A percentile compares a stretch with the other conserved stretches of the same genome.
Evolutionary conservation across 2,888 invertebrate genomes (phyloP).

Genomic region (Leptopilina syphax): DNA sequence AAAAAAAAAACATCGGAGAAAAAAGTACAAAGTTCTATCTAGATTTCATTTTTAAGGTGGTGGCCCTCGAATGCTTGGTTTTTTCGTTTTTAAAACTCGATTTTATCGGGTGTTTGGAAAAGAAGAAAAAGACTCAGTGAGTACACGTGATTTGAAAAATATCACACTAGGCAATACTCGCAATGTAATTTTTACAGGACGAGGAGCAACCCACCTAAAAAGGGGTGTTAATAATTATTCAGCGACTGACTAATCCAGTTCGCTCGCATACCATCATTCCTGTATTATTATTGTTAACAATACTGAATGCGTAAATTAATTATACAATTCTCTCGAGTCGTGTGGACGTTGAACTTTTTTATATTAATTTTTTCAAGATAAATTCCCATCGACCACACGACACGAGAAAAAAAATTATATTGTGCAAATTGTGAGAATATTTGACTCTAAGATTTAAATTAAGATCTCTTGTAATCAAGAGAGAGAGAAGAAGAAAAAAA

Average conservation of each 20-base stretch:
- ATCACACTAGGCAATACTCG: constrained; percentile 54
- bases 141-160: constrained; percentile 47
- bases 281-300: constrained; percentile 65
- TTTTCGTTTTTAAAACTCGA: constrained; percentile 56
- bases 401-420: not conserved
- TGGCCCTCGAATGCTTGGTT: constrained; percentile 15
- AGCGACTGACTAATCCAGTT: constrained; percentile 59
- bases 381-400: not conserved
- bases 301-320: constrained; percentile 64
- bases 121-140: constrained; percentile 51
- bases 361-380: constrained; percentile 24
- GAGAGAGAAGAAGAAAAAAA: constrained; percentile 53
- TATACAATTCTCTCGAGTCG: constrained; percentile 11
- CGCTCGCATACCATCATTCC: constrained; percentile 69
- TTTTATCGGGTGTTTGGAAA: constrained; percentile 43
- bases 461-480: constrained; percentile 64
- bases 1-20: constrained; percentile 45
- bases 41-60: constrained; percentile 57
- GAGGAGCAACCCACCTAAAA: constrained; percentile 59
- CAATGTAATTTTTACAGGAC: constrained; percentile 61
- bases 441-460: constrained; percentile 19
- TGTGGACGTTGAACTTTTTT: constrained; percentile 16
- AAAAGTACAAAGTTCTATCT: constrained; percentile 62
- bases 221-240: constrained; percentile 59
- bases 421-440: constrained; percentile 18